phyloP scores from a whole-genome alignment of 2,888 invertebrate genomes.

The Diarsia rubi region DNA sequence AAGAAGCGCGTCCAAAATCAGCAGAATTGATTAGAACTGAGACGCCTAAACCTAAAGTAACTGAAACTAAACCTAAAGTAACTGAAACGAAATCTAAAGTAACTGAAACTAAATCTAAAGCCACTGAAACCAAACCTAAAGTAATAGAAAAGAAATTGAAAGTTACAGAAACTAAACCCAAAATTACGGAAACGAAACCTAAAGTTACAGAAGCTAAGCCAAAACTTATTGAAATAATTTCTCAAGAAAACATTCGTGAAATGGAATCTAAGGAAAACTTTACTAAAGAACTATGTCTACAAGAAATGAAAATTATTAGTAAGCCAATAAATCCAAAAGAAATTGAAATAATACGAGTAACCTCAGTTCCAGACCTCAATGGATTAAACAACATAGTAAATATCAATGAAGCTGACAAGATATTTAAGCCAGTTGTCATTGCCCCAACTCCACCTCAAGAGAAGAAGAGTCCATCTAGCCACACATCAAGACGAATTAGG shows the following conservation, averaged over 20 bases:
- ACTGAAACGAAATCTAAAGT: conserved; percentile 47
- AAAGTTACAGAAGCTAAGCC: conserved; percentile 60
- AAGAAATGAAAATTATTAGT: conserved; percentile 58
- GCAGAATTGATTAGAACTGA: conserved; percentile 69
- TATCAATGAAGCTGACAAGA: conserved; percentile 37
- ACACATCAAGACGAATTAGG: conserved; percentile 81
- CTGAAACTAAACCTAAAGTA: conserved; percentile 55
- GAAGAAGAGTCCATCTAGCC: conserved; percentile 78
- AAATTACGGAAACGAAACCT: conserved; percentile 58
- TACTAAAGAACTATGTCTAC: conserved; percentile 51
- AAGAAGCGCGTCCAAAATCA: conserved; percentile 66
- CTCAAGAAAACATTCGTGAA: conserved; percentile 52
- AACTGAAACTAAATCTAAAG: conserved; percentile 47
- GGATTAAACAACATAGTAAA: conserved; percentile 52
- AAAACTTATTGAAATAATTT: conserved; percentile 48
- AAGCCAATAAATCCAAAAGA: conserved; percentile 60
- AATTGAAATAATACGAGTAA: conserved; percentile 62
- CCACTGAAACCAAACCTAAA: conserved; percentile 60
- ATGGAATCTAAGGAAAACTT: conserved; percentile 56
- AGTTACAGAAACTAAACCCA: conserved; percentile 48
- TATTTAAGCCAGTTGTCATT: conserved; percentile 48
- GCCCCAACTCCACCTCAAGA: conserved; percentile 69
- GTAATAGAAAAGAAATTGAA: conserved; percentile 31
- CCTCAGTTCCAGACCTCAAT: conserved; percentile 50
- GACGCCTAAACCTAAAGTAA: conserved; percentile 54